Evolutionary conservation across 2,113 vertebrate species (phyloP).

Genomic region (Regulus satrapa): DNA sequence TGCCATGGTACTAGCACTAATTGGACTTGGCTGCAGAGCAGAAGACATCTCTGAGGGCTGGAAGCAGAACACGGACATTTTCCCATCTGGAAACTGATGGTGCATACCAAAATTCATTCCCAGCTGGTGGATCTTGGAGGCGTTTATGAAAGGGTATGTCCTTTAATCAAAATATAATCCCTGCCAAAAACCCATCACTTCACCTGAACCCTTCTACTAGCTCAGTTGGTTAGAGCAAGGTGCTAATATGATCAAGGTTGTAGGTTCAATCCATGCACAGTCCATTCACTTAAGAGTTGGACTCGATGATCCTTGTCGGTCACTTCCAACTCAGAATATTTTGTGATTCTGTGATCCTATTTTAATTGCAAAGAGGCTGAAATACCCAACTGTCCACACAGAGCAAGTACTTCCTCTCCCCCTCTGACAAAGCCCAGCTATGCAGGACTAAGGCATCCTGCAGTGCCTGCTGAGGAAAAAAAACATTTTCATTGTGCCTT

Average conservation of each 20-base stretch:
- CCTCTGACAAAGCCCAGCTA: not conserved
- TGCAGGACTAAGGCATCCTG: not conserved
- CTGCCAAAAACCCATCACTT: not conserved
- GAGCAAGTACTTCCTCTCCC: not conserved
- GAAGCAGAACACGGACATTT: conserved; percentile 40
- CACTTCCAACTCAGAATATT: not conserved
- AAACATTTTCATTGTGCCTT: not conserved
- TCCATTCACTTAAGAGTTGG: not conserved
- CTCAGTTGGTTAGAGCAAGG: not conserved
- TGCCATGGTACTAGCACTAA: conserved; percentile 19
- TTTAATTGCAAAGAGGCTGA: not conserved
- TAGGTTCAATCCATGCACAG: not conserved
- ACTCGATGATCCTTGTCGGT: not conserved
- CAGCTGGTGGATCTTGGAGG: conserved; percentile 38
- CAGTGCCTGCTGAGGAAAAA: not conserved
- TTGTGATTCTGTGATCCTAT: not conserved
- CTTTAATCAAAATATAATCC: conserved; percentile 7
- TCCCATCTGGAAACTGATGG: conserved; percentile 42
- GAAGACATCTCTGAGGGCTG: conserved; percentile 40
- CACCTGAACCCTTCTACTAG: not conserved
- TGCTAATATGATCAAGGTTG: not conserved
- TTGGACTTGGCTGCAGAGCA: conserved; percentile 44
- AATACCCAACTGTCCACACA: not conserved
- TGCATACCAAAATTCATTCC: conserved; percentile 33
- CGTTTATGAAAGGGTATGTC: not conserved